phyloP scores from a whole-genome alignment of 2,113 vertebrate genomes.

The Toxotes jaculatrix region DNA sequence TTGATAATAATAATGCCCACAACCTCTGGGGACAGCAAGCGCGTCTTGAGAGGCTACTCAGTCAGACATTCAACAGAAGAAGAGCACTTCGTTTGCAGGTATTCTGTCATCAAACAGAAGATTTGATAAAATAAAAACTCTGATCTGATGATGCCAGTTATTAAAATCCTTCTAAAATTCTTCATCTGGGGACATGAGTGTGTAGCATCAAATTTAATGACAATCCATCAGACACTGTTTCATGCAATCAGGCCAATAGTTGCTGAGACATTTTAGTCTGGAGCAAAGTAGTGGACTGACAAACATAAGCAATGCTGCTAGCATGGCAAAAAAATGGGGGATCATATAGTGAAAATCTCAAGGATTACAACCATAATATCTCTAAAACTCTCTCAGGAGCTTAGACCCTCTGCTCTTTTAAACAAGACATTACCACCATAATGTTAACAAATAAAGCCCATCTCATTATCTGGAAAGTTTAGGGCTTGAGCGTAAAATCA shows the following conservation, averaged over 20 bases:
- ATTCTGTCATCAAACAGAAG: neutral
- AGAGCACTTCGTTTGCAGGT: neutral
- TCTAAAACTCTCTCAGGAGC: neutral
- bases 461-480: slow-evolving; percentile 29
- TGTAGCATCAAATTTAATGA: neutral
- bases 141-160: neutral
- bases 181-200: neutral
- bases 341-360: neutral
- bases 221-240: neutral
- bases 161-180: neutral
- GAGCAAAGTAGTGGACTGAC: neutral
- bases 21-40: neutral
- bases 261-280: neutral
- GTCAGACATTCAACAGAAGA: neutral
- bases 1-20: neutral
- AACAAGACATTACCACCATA: slow-evolving; percentile 4
- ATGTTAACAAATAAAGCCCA: slow-evolving; percentile 19
- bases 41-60: neutral
- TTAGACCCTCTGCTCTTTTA: neutral
- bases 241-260: neutral
- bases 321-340: neutral
- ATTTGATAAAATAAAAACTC: neutral
- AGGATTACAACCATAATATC: neutral
- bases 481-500: slow-evolving; percentile 23
- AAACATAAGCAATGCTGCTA: neutral